A percentile compares a stretch with the other conserved stretches of the same genome.
Evolutionary conservation across 2,888 invertebrate genomes (phyloP).

Genomic region (Ormyrus labotus): DNA sequence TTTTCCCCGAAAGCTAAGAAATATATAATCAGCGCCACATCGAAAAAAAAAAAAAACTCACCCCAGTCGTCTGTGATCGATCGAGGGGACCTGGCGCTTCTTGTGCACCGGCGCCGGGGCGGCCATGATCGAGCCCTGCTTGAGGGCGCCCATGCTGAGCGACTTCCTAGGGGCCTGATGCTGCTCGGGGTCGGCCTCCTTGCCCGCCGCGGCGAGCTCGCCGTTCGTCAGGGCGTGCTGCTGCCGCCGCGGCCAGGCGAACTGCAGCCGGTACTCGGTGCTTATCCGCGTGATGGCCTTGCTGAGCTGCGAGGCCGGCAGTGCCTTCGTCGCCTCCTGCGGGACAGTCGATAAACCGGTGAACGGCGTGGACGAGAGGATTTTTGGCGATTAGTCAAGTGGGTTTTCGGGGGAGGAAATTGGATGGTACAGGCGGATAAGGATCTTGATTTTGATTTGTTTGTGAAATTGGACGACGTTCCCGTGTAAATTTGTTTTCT

Average conservation of each 20-base stretch:
- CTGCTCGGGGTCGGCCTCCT: conserved; percentile 75
- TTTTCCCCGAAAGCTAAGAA: neutral
- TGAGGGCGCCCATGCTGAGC: conserved; percentile 91
- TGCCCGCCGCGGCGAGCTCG: conserved; percentile 83
- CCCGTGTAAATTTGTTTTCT: too few relatives aligned
- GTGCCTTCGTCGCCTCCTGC: conserved; percentile 69
- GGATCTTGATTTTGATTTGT: too few relatives aligned
- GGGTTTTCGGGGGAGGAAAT: too few relatives aligned
- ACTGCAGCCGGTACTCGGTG: conserved; percentile 93
- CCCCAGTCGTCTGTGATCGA: conserved; percentile 79
- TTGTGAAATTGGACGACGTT: too few relatives aligned
- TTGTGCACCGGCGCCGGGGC: conserved; percentile 81
- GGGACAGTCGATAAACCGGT: too few relatives aligned
- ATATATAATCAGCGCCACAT: neutral
- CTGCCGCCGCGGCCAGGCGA: conserved; percentile 87
- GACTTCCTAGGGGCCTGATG: conserved; percentile 85
- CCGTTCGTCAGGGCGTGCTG: conserved; percentile 60
- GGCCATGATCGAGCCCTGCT: conserved; percentile 75
- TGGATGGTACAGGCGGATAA: too few relatives aligned
- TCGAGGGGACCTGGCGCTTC: conserved; percentile 79
- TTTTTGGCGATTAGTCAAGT: too few relatives aligned
- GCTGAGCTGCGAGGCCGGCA: conserved; percentile 81
- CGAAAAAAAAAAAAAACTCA: conserved; percentile 3
- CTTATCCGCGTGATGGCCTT: conserved; percentile 85
- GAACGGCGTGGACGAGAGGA: too few relatives aligned